Percentiles rank a stretch among this genome's conserved stretches.
phyloP scores from a whole-genome alignment of 2,888 invertebrate species.

The Adelognathus sp. region DNA sequence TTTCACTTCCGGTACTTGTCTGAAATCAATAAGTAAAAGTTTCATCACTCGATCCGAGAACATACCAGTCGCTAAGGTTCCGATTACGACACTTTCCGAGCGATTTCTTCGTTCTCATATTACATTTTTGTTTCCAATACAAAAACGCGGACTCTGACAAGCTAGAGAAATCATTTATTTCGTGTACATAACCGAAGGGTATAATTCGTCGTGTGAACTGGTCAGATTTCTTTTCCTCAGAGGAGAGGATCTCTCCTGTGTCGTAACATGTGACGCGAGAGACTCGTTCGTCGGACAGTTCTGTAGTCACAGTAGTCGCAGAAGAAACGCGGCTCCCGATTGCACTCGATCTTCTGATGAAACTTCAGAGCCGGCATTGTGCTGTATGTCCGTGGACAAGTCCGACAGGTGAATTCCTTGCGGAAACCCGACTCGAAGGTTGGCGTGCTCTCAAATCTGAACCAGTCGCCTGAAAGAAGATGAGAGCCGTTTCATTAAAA shows the following conservation, averaged over 20 bases:
- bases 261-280: constrained; percentile 70
- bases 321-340: constrained; percentile 66
- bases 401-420: constrained; percentile 61
- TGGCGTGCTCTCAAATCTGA: constrained; percentile 16
- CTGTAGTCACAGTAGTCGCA: constrained; percentile 73
- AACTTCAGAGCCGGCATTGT: constrained; percentile 65
- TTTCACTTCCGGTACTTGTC: too few relatives aligned
- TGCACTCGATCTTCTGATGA: constrained; percentile 71
- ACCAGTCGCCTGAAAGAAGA: constrained; percentile 42
- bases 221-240: too few relatives aligned
- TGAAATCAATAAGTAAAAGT: constrained; percentile 4
- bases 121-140: neutral
- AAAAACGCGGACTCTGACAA: neutral
- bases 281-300: constrained; percentile 69
- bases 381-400: constrained; percentile 68
- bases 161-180: constrained; percentile 7
- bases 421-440: constrained; percentile 19
- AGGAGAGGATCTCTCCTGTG: constrained; percentile 50
- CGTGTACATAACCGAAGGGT: neutral
- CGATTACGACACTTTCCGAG: too few relatives aligned
- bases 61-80: too few relatives aligned
- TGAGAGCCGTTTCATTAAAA: constrained; percentile 9
- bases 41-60: neutral
- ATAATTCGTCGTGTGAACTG: too few relatives aligned
- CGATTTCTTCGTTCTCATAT: neutral